Conservation (phyloP, 2,113 vertebrate genomes). For the Epinephelus fuscoguttatus region DNA sequence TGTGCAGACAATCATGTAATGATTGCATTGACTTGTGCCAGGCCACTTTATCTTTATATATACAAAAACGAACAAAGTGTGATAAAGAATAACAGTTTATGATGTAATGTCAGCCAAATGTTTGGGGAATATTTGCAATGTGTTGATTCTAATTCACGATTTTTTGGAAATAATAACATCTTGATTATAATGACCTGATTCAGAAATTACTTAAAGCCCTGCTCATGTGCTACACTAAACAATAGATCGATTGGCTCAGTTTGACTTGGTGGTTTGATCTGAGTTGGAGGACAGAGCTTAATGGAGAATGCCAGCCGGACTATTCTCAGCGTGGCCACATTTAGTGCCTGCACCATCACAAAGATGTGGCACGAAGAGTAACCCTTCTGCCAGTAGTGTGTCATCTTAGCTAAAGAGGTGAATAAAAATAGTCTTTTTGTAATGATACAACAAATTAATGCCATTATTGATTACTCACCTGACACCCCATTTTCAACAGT, state of each 20-base stretch:
- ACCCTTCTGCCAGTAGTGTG: conserved; percentile 27
- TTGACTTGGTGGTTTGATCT: conserved; percentile 51
- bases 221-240: conserved; percentile 5
- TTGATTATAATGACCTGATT: not conserved
- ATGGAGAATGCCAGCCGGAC: conserved; percentile 74
- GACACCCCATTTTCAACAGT: conserved; percentile 70
- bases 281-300: conserved; percentile 68
- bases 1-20: not conserved
- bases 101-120: not conserved
- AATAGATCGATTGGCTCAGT: conserved; percentile 53
- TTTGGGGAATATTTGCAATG: not conserved
- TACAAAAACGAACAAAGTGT: not conserved
- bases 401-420: not conserved
- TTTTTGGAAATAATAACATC: not conserved
- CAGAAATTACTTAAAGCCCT: not conserved
- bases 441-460: not conserved
- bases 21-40: no score
- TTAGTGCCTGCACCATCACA: conserved; percentile 77
- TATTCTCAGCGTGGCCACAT: conserved; percentile 83
- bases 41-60: not conserved
- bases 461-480: conserved; percentile 64
- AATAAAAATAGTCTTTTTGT: not conserved
- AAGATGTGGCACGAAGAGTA: conserved; percentile 52
- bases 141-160: not conserved
- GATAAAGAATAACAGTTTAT: not conserved